Percentiles rank a stretch among this genome's conserved stretches.
phyloP scores from a whole-genome alignment of 2,888 invertebrate species.

The Troides aeacus region DNA sequence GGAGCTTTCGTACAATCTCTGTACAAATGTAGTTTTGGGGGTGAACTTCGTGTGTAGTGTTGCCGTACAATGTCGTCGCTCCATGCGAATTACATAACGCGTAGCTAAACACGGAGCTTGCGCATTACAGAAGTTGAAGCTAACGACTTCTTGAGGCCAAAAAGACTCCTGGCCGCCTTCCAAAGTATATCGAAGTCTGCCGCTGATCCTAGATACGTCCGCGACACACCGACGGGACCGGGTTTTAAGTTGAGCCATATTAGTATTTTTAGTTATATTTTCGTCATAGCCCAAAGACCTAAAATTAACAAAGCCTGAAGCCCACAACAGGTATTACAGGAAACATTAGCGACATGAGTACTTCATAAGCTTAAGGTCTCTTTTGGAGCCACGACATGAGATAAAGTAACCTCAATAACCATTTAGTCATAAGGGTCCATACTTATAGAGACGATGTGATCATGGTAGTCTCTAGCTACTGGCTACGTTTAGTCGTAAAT shows the following conservation, averaged over 20 bases:
- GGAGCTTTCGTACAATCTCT: not conserved
- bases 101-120: slow-evolving; percentile 52
- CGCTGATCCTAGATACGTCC: slow-evolving; percentile 44
- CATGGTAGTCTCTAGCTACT: too few species aligned
- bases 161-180: slow-evolving; percentile 71
- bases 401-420: too few species aligned
- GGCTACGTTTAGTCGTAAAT: too few species aligned
- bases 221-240: slow-evolving; percentile 43
- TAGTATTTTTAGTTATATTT: not conserved
- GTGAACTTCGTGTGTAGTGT: not conserved
- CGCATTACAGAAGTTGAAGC: slow-evolving; percentile 60
- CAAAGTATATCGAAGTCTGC: slow-evolving; percentile 66
- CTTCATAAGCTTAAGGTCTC: too few species aligned
- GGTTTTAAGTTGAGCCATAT: not conserved
- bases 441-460: too few species aligned
- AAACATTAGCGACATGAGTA: too few species aligned
- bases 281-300: too few species aligned
- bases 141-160: slow-evolving; percentile 77
- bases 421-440: too few species aligned
- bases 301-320: too few species aligned
- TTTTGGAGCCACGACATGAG: too few species aligned
- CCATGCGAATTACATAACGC: slow-evolving; percentile 47
- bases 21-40: slow-evolving; percentile 5
- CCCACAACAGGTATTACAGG: too few species aligned
- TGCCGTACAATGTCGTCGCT: slow-evolving; percentile 7